phyloP scores from a whole-genome alignment of 2,888 invertebrate genomes.

The Tipula helvola region DNA sequence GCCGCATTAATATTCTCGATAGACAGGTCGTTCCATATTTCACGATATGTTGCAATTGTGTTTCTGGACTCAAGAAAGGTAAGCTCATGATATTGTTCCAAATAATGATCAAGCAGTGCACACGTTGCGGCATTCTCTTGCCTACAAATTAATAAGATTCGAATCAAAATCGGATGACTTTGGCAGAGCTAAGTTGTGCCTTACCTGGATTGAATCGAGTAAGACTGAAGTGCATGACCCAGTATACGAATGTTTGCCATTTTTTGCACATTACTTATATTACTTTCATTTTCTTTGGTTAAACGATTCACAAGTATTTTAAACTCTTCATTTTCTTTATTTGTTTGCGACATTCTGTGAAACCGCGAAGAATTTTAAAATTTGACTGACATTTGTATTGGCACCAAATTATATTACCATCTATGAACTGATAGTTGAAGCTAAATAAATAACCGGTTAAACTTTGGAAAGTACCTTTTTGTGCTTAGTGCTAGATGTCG shows the following conservation, averaged over 20 bases:
- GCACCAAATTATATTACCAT: background rate
- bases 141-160: background rate
- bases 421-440: background rate
- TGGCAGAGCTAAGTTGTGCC: background rate
- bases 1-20: background rate
- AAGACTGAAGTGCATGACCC: background rate
- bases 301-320: background rate
- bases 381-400: background rate
- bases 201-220: background rate
- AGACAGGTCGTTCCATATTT: background rate
- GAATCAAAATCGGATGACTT: background rate
- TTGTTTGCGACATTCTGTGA: background rate
- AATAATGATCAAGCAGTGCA: background rate
- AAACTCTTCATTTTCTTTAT: background rate
- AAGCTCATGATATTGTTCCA: background rate
- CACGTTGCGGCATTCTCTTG: background rate
- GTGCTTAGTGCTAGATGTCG: too few species aligned
- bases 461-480: background rate
- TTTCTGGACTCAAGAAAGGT: background rate
- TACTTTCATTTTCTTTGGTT: background rate
- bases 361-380: background rate
- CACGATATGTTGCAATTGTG: background rate
- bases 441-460: background rate
- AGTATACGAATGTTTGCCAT: background rate
- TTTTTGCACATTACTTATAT: background rate